phyloP scores from a whole-genome alignment of 2,888 invertebrate genomes.

The Pediacus dermestoides region DNA sequence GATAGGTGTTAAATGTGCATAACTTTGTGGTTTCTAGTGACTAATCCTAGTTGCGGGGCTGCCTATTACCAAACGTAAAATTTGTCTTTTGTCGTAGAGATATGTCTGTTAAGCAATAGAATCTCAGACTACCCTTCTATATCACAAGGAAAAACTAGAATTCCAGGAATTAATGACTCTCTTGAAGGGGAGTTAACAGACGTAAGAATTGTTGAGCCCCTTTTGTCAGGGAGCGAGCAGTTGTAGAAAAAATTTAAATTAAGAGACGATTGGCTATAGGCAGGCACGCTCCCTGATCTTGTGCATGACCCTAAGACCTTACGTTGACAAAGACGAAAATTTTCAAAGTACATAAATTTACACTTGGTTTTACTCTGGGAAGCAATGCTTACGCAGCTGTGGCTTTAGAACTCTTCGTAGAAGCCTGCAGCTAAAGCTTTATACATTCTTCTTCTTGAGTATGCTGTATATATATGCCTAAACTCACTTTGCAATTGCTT shows the following conservation, averaged over 20 bases:
- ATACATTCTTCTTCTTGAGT: slow-evolving; percentile 7
- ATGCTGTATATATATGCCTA: slow-evolving; percentile 9
- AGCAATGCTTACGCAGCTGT: too few species aligned
- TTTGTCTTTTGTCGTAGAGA: slow-evolving; percentile 68
- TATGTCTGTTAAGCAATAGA: slow-evolving; percentile 77
- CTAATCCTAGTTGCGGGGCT: too few species aligned
- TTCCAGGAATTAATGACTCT: slow-evolving; percentile 92
- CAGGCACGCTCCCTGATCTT: slow-evolving; percentile 41
- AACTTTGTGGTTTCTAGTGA: too few species aligned
- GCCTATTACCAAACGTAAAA: too few species aligned
- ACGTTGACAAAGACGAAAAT: too few species aligned
- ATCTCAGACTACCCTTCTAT: slow-evolving; percentile 86
- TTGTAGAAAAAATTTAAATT: too few species aligned
- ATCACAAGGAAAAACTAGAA: slow-evolving; percentile 91
- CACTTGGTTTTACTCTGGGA: too few species aligned
- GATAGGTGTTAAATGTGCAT: too few species aligned
- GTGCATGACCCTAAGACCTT: slow-evolving; percentile 19
- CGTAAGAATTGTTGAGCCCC: slow-evolving; percentile 56
- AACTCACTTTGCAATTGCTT: too few species aligned
- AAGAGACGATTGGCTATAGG: slow-evolving; percentile 27
- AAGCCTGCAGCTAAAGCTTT: too few species aligned
- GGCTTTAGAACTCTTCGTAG: too few species aligned
- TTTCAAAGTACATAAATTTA: too few species aligned
- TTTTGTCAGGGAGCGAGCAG: slow-evolving; percentile 37
- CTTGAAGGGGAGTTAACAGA: slow-evolving; percentile 83